Percentiles rank a stretch among this genome's conserved stretches.
Conservation (phyloP, 2,888 invertebrate species). For the Lordiphosa andalusiaca region DNA sequence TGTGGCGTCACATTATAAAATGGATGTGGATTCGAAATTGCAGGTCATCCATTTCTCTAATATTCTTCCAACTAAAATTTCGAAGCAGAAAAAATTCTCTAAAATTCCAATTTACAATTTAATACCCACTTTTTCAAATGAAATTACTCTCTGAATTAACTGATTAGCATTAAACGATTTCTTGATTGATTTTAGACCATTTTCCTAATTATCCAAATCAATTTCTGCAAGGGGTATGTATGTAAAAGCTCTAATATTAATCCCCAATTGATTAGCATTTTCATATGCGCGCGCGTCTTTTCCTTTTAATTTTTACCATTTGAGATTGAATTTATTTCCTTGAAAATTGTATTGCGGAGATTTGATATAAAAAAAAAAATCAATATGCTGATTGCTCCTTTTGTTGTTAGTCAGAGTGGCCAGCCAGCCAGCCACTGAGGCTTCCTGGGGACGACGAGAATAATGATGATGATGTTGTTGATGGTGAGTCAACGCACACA, state of each 20-base stretch:
- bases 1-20: too few relatives aligned
- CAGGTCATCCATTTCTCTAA: too few relatives aligned
- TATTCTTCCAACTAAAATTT: too few relatives aligned
- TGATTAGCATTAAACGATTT: too few relatives aligned
- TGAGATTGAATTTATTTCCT: conserved; percentile 63
- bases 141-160: too few relatives aligned
- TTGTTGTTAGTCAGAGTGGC: conserved; percentile 15
- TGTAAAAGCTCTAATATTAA: neutral
- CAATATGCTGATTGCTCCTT: conserved; percentile 39
- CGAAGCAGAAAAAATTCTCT: too few relatives aligned
- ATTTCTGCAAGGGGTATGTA: conserved; percentile 8
- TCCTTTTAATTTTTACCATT: conserved; percentile 61
- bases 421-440: conserved; percentile 14
- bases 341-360: conserved; percentile 43
- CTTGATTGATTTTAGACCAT: neutral
- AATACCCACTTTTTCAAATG: too few relatives aligned
- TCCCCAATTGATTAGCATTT: neutral
- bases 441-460: conserved; percentile 19
- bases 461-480: conserved; percentile 4
- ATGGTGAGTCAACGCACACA: conserved; percentile 28
- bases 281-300: conserved; percentile 30
- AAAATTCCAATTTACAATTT: too few relatives aligned
- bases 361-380: conserved; percentile 30
- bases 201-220: neutral
- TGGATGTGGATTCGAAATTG: too few relatives aligned